Conservation (phyloP, 2,888 invertebrate species). For the Spatulosminthurus flaviceps region DNA sequence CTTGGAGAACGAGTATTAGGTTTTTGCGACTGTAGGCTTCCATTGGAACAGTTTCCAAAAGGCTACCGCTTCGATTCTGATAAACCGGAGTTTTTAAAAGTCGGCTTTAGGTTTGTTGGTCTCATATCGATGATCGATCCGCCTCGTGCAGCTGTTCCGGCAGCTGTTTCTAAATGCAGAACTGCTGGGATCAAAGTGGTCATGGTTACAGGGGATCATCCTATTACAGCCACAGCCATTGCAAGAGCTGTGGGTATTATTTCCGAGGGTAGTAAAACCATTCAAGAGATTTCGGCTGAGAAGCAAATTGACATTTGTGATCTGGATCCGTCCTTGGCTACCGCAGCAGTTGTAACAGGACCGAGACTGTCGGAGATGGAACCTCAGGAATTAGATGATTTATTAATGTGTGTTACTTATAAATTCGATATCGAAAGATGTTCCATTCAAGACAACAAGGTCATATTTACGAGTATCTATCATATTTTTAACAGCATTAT, state of each 20-base stretch:
- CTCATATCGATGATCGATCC: constrained; percentile 76
- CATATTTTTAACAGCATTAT: constrained; percentile 55
- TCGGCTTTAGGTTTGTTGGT: constrained; percentile 73
- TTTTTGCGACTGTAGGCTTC: constrained; percentile 93
- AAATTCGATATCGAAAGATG: no score
- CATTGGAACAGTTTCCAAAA: constrained; percentile 73
- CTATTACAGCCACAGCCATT: constrained; percentile 78
- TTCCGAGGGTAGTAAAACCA: constrained; percentile 76
- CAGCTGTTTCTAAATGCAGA: constrained; percentile 74
- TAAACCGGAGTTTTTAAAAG: constrained; percentile 74
- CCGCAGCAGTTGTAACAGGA: constrained; percentile 66
- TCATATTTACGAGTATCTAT: not conserved
- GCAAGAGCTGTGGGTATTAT: constrained; percentile 95
- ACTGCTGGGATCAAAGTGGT: constrained; percentile 77
- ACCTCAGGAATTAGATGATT: constrained; percentile 64
- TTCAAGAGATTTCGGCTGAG: constrained; percentile 68
- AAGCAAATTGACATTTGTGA: constrained; percentile 66
- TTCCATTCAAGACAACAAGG: no score
- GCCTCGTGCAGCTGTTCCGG: constrained; percentile 68
- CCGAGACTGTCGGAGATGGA: constrained; percentile 66
- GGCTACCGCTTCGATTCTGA: constrained; percentile 71
- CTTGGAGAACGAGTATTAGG: constrained; percentile 84
- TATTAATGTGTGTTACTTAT: no score
- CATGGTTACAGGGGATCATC: constrained; percentile 87
- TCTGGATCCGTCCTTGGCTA: constrained; percentile 65